A percentile compares a stretch with the other conserved stretches of the same genome.
phyloP scores from a whole-genome alignment of 1,140 invertebrate species.

The Philopotamus ludificatus region DNA sequence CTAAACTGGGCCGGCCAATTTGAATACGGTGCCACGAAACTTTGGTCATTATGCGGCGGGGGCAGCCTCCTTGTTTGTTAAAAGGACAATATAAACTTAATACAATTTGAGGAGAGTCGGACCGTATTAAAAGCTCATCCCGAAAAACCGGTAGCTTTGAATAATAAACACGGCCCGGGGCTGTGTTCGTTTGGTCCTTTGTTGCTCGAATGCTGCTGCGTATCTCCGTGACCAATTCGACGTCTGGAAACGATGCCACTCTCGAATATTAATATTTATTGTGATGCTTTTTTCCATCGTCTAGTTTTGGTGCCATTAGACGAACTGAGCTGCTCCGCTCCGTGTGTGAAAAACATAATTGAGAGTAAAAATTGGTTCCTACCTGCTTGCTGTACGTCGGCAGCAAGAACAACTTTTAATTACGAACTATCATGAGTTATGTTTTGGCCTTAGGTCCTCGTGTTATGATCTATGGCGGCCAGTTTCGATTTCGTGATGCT shows the following conservation, averaged over 20 bases:
- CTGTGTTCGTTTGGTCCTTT: not conserved
- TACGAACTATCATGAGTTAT: slow-evolving; percentile 23
- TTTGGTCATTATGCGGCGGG: not conserved
- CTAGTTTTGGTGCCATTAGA: too few relatives aligned
- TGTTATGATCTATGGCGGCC: slow-evolving; percentile 17
- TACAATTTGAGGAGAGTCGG: not conserved
- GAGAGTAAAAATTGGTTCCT: too few relatives aligned
- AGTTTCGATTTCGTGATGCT: not conserved
- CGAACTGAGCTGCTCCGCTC: too few relatives aligned
- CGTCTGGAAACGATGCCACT: not conserved
- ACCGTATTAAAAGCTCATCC: slow-evolving; percentile 3
- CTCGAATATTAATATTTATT: too few relatives aligned
- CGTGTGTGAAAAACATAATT: too few relatives aligned
- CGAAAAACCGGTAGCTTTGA: slow-evolving; percentile 35
- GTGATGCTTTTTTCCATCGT: too few relatives aligned
- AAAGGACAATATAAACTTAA: slow-evolving; percentile 30
- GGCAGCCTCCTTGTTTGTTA: slow-evolving; percentile 14
- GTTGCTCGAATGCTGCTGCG: slow-evolving; percentile 7
- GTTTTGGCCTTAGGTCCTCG: not conserved
- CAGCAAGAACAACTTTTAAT: slow-evolving; percentile 19
- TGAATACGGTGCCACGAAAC: slow-evolving; percentile 1
- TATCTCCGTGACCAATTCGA: not conserved
- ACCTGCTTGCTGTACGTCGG: not conserved
- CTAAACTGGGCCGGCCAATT: slow-evolving; percentile 8
- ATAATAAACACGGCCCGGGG: slow-evolving; percentile 32